Base-by-base conservation (phyloP, 2,888 invertebrate species). In the Pharmacophagus antenor region DNA sequence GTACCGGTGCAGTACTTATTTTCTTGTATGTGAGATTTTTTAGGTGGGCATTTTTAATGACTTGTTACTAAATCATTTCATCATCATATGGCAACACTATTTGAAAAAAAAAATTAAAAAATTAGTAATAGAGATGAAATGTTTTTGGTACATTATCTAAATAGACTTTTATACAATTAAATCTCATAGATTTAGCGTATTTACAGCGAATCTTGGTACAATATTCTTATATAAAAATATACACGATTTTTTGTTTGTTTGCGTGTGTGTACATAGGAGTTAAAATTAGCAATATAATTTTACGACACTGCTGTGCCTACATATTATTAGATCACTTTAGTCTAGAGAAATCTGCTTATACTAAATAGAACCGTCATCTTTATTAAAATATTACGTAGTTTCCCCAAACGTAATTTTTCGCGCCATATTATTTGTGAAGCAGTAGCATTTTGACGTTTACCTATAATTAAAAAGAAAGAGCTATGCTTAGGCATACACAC, bases 261-360 rank as follows among this genome's bases (percentile, higher is more conserved):
- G 56, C 41, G 37, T 56, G 49, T 56, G 44, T 54, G 37, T 44
- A 46, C 10, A 44, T 46, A 44, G n/a, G 20, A 44, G 54, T 46
- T 54, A 10, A 12, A 44, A 27, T 25, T 53, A 42, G 48, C 17
- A 37, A 18, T 18, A 18, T 48, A n/a, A 48, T 48, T 22, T 17
- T 17, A 25, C 7, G 15, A 15, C 48, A 48, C 47, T 46, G 37
- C 18, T 48, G 41, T 49, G 48, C 49, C 56, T 49, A 49, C 23
- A 17, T 37, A 23, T 52, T 17, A 17, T 53, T 53, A 41, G 41
- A 3, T 15, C n/a, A 21, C 8, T n/a, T 15, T 47, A 46, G 47
- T 6, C 2, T 15, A 21, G 21, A 21, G 2, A 15, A 7, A 10
- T 20, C 12, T 17, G 10, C 2, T 22, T 21, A 21, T 21, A 15